phyloP scores from a whole-genome alignment of 2,113 vertebrate genomes.

The Indri indri region DNA sequence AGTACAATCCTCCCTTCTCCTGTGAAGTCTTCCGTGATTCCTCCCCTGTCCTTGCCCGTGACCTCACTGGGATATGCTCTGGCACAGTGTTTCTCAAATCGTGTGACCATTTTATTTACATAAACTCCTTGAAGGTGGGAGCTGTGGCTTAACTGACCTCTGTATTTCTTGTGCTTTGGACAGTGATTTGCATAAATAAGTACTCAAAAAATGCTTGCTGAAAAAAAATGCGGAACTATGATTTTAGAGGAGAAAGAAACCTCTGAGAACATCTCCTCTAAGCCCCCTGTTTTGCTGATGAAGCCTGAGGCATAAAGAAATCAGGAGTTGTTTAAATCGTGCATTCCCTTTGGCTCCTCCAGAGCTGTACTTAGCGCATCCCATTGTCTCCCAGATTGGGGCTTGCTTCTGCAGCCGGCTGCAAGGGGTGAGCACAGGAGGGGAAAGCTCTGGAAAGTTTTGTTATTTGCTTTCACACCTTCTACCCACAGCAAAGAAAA shows the following conservation, averaged over 20 bases:
- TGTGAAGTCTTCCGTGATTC: neutral
- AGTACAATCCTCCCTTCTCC: neutral
- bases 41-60: neutral
- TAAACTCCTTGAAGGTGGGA: neutral
- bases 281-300: neutral
- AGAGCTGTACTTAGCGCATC: neutral
- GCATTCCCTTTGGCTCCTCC: neutral
- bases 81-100: neutral
- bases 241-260: constrained; percentile 21
- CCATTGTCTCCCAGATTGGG: neutral
- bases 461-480: neutral
- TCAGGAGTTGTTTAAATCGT: neutral
- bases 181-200: neutral
- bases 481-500: neutral
- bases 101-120: neutral
- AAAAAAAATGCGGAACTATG: neutral
- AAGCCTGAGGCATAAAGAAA: neutral
- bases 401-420: neutral
- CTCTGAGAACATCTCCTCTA: neutral
- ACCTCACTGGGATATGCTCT: neutral
- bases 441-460: neutral
- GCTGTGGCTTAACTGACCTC: neutral
- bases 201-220: neutral
- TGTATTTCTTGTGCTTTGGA: neutral
- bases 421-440: neutral